phyloP scores from a whole-genome alignment of 2,888 invertebrate species.

The Stegana nigrithorax region DNA sequence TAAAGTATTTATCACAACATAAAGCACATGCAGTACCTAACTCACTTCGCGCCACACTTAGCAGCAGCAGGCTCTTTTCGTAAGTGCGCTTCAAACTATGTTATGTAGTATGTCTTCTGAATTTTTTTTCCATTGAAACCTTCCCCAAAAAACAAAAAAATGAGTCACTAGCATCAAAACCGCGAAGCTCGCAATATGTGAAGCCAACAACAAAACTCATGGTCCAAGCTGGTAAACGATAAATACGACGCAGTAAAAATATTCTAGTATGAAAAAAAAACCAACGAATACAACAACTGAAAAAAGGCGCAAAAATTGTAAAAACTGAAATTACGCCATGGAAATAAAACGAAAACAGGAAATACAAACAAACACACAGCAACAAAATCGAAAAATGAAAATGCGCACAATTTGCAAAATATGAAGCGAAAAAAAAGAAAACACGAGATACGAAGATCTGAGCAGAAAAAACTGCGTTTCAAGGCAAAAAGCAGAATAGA shows the following conservation, averaged over 20 bases:
- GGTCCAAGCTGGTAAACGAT: no score
- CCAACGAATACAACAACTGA: no score
- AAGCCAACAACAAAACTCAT: not conserved
- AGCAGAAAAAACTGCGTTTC: not conserved
- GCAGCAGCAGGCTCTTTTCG: no score
- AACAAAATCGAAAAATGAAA: constrained; percentile 13
- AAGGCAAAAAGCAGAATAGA: not conserved
- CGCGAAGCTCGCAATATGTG: not conserved
- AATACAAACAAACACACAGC: constrained; percentile 1
- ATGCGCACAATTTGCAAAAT: not conserved
- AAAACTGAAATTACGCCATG: constrained; percentile 15
- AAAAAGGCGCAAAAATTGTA: not conserved
- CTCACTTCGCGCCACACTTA: no score
- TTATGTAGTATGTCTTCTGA: no score
- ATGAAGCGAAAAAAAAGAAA: constrained; percentile 8
- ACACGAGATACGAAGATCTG: constrained; percentile 21
- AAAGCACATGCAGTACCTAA: no score
- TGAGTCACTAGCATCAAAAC: constrained; percentile 6
- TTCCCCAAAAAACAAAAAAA: no score
- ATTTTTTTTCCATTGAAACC: no score
- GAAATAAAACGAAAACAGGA: constrained; percentile 20
- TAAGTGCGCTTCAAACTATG: no score
- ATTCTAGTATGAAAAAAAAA: no score
- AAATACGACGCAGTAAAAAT: no score
- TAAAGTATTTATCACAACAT: no score